These are phyloP conservation scores for Teleogryllus occipitalis DNA, from an alignment of 1,140 invertebrate species.

Conservation along the genomic window DNA sequence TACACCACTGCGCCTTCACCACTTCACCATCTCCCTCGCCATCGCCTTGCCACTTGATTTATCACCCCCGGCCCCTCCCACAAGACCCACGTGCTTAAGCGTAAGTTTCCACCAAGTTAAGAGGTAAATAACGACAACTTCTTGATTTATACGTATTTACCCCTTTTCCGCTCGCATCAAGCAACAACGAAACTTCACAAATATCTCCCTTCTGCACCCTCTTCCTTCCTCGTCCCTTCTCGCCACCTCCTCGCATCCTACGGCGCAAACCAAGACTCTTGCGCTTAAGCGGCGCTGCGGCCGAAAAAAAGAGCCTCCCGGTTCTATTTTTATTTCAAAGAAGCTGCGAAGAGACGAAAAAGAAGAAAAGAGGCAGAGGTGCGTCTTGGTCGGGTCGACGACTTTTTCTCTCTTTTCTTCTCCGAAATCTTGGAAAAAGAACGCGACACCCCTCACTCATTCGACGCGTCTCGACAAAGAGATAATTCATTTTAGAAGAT, in stretches of 20 bases:
- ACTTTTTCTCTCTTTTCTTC: neutral
- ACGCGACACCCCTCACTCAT: neutral
- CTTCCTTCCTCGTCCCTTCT: neutral
- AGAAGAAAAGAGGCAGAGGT: neutral
- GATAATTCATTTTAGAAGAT: neutral
- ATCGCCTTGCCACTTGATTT: neutral
- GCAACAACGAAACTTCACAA: constrained; percentile 4
- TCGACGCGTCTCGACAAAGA: neutral
- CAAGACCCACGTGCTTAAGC: neutral
- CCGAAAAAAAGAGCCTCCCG: neutral
- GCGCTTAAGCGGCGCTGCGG: neutral
- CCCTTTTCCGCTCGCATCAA: neutral
- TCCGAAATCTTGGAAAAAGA: neutral
- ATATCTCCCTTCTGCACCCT: neutral
- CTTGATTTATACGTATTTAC: constrained; percentile 2
- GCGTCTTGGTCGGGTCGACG: neutral
- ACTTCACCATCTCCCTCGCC: neutral
- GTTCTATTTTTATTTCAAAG: neutral
- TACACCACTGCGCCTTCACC: neutral
- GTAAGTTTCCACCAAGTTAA: constrained; percentile 4
- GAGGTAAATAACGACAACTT: constrained; percentile 4
- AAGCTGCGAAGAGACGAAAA: neutral
- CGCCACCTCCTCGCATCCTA: neutral
- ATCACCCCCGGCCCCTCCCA: neutral
- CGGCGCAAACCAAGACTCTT: neutral